Evolutionary conservation across 2,888 invertebrate species (phyloP).

Genomic region (Acleris holmiana): DNA sequence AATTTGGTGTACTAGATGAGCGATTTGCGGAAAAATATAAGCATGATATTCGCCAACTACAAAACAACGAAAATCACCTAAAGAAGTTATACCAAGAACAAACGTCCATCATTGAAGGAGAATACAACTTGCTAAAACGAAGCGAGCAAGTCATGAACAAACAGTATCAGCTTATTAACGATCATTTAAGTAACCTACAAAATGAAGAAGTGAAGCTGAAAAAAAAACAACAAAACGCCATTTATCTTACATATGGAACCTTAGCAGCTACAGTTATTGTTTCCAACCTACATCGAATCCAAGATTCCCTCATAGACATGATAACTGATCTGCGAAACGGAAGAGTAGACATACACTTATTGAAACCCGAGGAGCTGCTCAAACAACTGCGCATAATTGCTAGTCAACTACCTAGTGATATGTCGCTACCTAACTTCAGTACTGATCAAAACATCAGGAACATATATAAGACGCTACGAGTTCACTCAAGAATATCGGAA

Average conservation of each 20-base stretch:
- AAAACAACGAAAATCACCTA: neutral
- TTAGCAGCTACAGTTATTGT: neutral
- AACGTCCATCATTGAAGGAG: too few relatives aligned
- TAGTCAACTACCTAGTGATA: constrained; percentile 22
- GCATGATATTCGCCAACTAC: neutral
- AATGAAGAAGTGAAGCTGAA: neutral
- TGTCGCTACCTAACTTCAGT: constrained; percentile 11
- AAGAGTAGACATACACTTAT: too few relatives aligned
- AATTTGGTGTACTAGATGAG: constrained; percentile 40
- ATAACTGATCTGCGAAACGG: too few relatives aligned
- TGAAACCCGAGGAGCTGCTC: too few relatives aligned
- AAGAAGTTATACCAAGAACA: too few relatives aligned
- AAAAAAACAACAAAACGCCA: neutral
- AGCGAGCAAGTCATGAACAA: constrained; percentile 17
- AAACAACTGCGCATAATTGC: too few relatives aligned
- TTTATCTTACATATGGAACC: neutral
- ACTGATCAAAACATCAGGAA: neutral
- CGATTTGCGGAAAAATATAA: constrained; percentile 27
- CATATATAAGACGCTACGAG: too few relatives aligned
- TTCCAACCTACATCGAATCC: constrained; percentile 2
- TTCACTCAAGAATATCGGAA: neutral
- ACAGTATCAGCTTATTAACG: constrained; percentile 13
- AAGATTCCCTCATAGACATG: neutral
- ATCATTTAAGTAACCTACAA: neutral
- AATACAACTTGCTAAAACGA: too few relatives aligned